phyloP scores from a whole-genome alignment of 2,888 invertebrate species.

The Catocala sponsa region DNA sequence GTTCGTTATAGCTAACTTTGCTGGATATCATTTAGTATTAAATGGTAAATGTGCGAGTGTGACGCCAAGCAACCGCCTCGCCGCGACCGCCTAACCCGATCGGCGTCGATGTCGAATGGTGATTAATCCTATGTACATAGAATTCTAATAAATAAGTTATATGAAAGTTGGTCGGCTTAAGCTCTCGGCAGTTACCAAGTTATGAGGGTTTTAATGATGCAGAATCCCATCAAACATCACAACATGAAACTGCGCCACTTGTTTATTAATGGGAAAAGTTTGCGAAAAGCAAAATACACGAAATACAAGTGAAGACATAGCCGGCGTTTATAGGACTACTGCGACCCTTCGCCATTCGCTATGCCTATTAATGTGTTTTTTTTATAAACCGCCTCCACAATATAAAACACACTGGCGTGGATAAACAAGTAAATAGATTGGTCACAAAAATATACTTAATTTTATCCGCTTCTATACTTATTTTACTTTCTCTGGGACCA shows the following conservation, averaged over 20 bases:
- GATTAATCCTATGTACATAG: slow-evolving; percentile 33
- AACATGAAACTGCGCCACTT: slow-evolving; percentile 49
- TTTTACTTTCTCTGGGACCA: no score
- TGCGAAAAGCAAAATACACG: slow-evolving; percentile 29
- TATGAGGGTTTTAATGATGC: slow-evolving; percentile 54
- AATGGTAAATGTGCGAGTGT: slow-evolving; percentile 35
- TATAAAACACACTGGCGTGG: not conserved
- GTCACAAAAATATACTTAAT: no score
- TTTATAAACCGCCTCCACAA: not conserved
- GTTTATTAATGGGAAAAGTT: slow-evolving; percentile 51
- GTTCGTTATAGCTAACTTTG: slow-evolving; percentile 41
- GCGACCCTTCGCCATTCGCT: slow-evolving; percentile 22
- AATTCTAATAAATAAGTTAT: slow-evolving; percentile 51
- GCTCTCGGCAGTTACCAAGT: slow-evolving; percentile 43
- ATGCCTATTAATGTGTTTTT: slow-evolving; percentile 1
- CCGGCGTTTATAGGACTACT: slow-evolving; percentile 19
- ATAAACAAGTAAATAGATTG: no score
- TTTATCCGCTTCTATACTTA: no score
- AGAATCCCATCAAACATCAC: slow-evolving; percentile 53
- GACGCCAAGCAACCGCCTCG: slow-evolving; percentile 2
- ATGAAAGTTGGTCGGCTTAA: slow-evolving; percentile 37
- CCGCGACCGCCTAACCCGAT: slow-evolving; percentile 15
- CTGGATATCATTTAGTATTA: slow-evolving; percentile 38
- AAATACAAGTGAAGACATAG: slow-evolving; percentile 31
- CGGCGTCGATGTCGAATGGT: slow-evolving; percentile 23